Evolutionary conservation across 1,140 invertebrate species (phyloP).

Genomic region (Cheumatopsyche charites): DNA sequence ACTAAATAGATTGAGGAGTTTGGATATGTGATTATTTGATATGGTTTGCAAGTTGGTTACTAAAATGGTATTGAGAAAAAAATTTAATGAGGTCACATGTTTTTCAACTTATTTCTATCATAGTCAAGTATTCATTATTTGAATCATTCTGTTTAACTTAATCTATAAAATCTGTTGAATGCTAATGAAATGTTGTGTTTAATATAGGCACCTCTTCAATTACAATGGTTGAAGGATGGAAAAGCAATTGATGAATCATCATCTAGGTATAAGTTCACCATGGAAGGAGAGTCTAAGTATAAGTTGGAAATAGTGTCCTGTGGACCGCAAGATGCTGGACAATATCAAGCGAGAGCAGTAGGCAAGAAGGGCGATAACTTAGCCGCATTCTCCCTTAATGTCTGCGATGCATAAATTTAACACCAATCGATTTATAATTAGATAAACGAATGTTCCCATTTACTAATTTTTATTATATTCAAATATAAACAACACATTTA

Average conservation of each 20-base stretch:
- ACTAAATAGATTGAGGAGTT: too few relatives aligned
- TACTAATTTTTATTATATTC: not conserved
- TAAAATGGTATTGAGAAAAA: too few relatives aligned
- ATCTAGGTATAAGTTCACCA: conserved; percentile 79
- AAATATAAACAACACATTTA: not conserved
- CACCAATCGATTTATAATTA: not conserved
- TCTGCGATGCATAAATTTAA: conserved; percentile 59
- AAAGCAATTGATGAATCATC: conserved; percentile 80
- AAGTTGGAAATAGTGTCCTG: conserved; percentile 78
- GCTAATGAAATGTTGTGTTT: too few relatives aligned
- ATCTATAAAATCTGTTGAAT: too few relatives aligned
- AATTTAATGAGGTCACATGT: too few relatives aligned
- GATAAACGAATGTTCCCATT: conserved; percentile 28
- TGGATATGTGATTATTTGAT: too few relatives aligned
- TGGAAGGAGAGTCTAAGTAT: conserved; percentile 78
- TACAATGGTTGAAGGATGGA: conserved; percentile 89
- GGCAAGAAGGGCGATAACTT: conserved; percentile 82
- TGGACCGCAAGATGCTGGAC: conserved; percentile 81
- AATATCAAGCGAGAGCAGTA: conserved; percentile 87
- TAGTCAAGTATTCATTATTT: too few relatives aligned
- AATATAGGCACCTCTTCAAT: conserved; percentile 62
- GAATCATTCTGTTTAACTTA: too few relatives aligned
- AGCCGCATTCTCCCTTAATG: conserved; percentile 87
- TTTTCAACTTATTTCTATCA: too few relatives aligned
- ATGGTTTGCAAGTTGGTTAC: too few relatives aligned